phyloP scores from a whole-genome alignment of 2,797 vertebrate species.

The Acanthornis magna region DNA sequence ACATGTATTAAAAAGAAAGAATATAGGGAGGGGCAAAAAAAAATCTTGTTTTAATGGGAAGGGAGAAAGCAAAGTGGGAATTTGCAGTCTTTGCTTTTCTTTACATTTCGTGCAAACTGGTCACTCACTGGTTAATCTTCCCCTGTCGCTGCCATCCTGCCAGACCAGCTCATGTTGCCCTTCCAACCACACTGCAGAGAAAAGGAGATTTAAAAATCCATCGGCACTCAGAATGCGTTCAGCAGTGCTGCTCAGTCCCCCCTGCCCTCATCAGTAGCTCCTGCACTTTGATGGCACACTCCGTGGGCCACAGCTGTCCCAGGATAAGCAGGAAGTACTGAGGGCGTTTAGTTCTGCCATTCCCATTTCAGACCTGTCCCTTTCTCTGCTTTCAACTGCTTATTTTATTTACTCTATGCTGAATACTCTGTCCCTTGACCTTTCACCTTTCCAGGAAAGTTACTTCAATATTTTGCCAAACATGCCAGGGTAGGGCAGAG shows the following conservation, averaged over 20 bases:
- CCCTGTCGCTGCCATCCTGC: background rate
- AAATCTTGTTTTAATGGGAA: background rate
- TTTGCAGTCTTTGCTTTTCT: background rate
- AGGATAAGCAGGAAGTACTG: background rate
- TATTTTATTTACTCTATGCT: background rate
- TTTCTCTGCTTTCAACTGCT: background rate
- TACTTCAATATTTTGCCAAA: background rate
- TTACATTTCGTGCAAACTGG: background rate
- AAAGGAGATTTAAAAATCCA: background rate
- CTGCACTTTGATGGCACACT: background rate
- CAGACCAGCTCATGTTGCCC: background rate
- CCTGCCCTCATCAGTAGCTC: background rate
- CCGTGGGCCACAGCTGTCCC: background rate
- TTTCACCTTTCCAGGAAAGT: background rate
- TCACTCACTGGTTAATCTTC: background rate
- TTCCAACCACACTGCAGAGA: background rate
- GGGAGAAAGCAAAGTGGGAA: background rate
- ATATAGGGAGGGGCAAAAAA: background rate
- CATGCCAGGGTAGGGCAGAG: background rate
- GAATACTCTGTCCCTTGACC: background rate
- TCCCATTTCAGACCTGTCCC: background rate
- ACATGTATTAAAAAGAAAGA: background rate
- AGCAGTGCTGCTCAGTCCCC: background rate
- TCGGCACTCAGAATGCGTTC: background rate
- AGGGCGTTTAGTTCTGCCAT: background rate